A percentile compares a stretch with the other conserved stretches of the same genome.
Evolutionary conservation across 1,140 invertebrate species (phyloP).

Genomic region (Nasonia longicornis): DNA sequence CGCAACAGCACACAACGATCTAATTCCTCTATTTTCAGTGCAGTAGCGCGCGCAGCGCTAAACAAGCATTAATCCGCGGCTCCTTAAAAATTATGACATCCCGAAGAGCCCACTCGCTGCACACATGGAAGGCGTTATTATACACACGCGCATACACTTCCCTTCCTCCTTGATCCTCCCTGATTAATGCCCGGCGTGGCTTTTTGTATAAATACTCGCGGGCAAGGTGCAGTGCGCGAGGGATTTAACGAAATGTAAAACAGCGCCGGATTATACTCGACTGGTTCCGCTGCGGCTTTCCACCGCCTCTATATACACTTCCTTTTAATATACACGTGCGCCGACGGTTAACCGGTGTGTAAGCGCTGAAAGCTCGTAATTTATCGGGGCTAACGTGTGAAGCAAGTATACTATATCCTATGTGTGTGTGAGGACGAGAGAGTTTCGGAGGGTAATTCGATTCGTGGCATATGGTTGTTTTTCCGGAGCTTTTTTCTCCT

Average conservation of each 20-base stretch:
- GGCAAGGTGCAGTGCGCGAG: neutral
- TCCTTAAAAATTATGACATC: neutral
- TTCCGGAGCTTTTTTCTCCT: conserved; percentile 13
- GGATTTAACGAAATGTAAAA: conserved; percentile 15
- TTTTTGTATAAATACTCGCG: neutral
- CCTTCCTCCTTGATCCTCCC: neutral
- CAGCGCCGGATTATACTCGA: conserved; percentile 5
- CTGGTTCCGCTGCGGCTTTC: neutral
- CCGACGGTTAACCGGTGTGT: neutral
- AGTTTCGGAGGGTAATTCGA: conserved; percentile 31
- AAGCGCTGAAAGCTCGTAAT: conserved; percentile 30
- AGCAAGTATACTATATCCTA: neutral
- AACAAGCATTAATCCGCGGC: neutral
- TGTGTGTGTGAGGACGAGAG: neutral
- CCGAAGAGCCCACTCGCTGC: neutral
- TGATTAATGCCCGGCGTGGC: neutral
- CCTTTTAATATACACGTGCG: neutral
- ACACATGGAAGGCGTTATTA: neutral
- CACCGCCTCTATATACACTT: neutral
- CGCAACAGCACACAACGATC: neutral
- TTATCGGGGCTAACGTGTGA: conserved; percentile 2
- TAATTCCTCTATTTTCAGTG: neutral
- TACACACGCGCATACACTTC: neutral
- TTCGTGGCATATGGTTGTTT: conserved; percentile 30
- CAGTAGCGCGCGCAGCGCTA: no score